Evolutionary conservation across 1,140 invertebrate species (phyloP).

Genomic region (fruit fly (Drosophila melanogaster)): Release_6_plus_ISO1_MT NT_033779.5:15949501-15950000

Average conservation of each 20-base stretch:
- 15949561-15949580: conserved; percentile 45
- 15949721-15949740: conserved; percentile 48
- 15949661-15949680: conserved; percentile 59
- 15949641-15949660: conserved; percentile 29
- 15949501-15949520: conserved; percentile 55
- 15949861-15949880: conserved; percentile 36
- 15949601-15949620: conserved; percentile 9
- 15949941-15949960: conserved; percentile 67
- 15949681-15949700: conserved; percentile 55
- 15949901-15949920: conserved; percentile 49
- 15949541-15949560: conserved; percentile 53
- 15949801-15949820: conserved; percentile 39
- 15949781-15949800: conserved; percentile 53
- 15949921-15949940: conserved; percentile 64
- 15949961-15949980: conserved; percentile 8
- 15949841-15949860: conserved; percentile 3
- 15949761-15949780: background rate
- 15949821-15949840: background rate
- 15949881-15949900: conserved; percentile 51
- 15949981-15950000: background rate
- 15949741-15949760: conserved; percentile 2
- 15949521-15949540: conserved; percentile 42
- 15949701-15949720: conserved; percentile 68
- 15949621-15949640: conserved; percentile 6
- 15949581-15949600: conserved; percentile 35